phyloP scores from a whole-genome alignment of 2,888 invertebrate genomes.

The Leptodirus hochenwartii region DNA sequence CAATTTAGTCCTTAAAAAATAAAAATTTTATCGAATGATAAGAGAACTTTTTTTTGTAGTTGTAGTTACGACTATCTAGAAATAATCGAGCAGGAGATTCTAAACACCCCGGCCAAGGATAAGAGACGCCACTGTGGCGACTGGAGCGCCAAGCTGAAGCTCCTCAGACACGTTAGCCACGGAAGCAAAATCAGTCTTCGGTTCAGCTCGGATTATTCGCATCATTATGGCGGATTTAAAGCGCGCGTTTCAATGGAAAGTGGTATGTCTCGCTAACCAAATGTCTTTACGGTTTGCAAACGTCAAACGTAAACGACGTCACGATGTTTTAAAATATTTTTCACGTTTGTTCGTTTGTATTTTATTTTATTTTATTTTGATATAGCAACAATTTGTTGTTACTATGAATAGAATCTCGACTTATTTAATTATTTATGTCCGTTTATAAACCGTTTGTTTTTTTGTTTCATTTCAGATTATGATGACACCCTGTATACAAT shows the following conservation, averaged over 20 bases:
- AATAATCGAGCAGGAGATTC: conserved; percentile 26
- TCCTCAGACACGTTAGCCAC: conserved; percentile 45
- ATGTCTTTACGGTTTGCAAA: too few species aligned
- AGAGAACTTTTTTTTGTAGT: conserved; percentile 28
- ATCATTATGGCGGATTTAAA: conserved; percentile 56
- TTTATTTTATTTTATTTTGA: too few species aligned
- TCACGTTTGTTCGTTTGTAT: too few species aligned
- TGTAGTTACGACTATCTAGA: conserved; percentile 67
- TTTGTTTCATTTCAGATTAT: too few species aligned
- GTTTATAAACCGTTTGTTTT: too few species aligned
- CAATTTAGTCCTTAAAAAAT: background rate
- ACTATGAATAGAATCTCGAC: too few species aligned
- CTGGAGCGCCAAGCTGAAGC: conserved; percentile 60
- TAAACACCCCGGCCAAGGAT: conserved; percentile 16
- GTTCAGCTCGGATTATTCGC: conserved; percentile 61
- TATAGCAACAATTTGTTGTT: too few species aligned
- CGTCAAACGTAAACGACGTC: too few species aligned
- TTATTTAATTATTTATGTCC: too few species aligned
- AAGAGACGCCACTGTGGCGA: conserved; percentile 53
- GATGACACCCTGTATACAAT: too few species aligned
- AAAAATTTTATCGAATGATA: background rate
- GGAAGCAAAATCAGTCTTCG: conserved; percentile 42
- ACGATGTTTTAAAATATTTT: too few species aligned
- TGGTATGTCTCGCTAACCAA: too few species aligned
- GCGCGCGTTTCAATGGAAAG: conserved; percentile 54